Base-by-base conservation (phyloP, 2,797 vertebrate species). In the Propithecus perrieri region DNA sequence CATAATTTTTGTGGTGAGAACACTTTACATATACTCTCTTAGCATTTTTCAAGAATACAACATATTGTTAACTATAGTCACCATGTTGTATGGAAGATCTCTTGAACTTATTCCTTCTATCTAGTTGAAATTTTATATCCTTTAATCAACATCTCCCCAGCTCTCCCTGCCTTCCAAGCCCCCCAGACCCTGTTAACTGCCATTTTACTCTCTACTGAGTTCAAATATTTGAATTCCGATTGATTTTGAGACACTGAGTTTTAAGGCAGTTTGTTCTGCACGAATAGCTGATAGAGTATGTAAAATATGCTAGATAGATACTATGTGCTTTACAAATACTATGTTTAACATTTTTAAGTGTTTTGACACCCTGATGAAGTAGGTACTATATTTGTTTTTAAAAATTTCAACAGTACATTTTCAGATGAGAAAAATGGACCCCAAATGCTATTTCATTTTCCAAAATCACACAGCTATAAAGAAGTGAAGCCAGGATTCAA, bases 361-460 rank as follows among this genome's bases (percentile, higher is more conserved):
- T 65, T 35, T 59, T 50, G 22, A 84, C n/a, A 80, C 15, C 5
- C 30, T 85, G n/a, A 85, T 89, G 59, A 94, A 72, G 85, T 53
- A 76, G 17, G 10, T 53, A 3, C 13, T 17, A 26, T 8, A 30
- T 18, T 18, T 91, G 2, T 28, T 94, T 8, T 71, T 43, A 2
- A 46, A 85, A 75, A 9, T 81, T 85, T 85, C 50, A 84, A 55
- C 6, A 71, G n/a, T 50, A 28, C 6, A 71, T 94, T 91, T 88
- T 78, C 41, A 92, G 24, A 84, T 83, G 35, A 87, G 84, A 84
- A 94, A 72, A 89, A 46, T 81, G 17, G 15, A 50, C 33, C 35
- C 22, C 57, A 74, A 89, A 72, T 86, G 35, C 88, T 85, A 84
- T 76, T 86, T 79, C 2, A 14, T n/a, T 74, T 57, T 48, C 41